Base-by-base conservation (phyloP, 2,888 invertebrate species). In the Meiosimyza decipiens region DNA sequence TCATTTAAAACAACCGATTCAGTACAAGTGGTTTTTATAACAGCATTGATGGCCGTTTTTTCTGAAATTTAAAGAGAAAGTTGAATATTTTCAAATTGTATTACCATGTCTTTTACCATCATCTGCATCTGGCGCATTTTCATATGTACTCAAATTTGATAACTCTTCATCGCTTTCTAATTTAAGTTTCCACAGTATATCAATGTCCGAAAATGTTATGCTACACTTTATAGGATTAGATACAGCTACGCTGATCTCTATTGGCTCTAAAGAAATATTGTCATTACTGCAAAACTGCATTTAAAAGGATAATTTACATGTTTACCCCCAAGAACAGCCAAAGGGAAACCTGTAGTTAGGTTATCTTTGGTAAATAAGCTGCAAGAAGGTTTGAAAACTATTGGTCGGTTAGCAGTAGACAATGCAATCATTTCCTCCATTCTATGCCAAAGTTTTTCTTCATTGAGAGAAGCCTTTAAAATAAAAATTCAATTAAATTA, bases 321-420 rank as follows among this genome's bases (percentile, higher is more conserved):
- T 67, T 71, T 81, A 92, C 92, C 92, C 84, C 93, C 92, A 79
- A 94, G 90, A 64, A 95, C 91, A 12, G 92, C 92, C 28, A 92
- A 87, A 3, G 95, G 94, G 80, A 90, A 91, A 65, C 88, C 87
- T 63, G 87, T 88, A 77, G 91, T 91, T 75, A 93, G 91, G 72
- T 91, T 91, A 72, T 89, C 89, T 76, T 90, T 89, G 0, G 91
- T 92, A 82, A 94, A 93, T 69, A 96, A 88, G 76, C 93, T 92
- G 47, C 93, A 88, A 1, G 92, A 91, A 0, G 96, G 95, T 82
- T 93, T 93, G 85, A 95, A 95, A 76, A 93, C 90, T 88, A 94
- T 91, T 28, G 91, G 88, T 3, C 90, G 88, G 65, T 92, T 92
- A 73, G 91, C 91, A 4, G 91, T 92, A 74, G 91, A 92, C 76